Evolutionary conservation across 2,888 invertebrate species (phyloP).

Genomic region (Heliconius hortense): DNA sequence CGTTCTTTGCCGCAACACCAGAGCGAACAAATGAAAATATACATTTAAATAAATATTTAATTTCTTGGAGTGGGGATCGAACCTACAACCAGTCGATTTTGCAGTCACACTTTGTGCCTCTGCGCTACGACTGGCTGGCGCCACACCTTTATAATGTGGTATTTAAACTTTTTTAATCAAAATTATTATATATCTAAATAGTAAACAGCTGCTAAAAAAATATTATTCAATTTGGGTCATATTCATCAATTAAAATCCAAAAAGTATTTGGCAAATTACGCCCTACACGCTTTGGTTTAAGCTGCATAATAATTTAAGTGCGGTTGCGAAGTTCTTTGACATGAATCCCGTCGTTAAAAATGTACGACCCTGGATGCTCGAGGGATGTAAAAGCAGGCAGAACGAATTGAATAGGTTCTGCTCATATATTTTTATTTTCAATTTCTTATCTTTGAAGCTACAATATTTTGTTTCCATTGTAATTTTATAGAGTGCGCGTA

Average conservation of each 20-base stretch:
- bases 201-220: not conserved
- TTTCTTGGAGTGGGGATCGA: too few species aligned
- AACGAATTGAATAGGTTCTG: conserved; percentile 52
- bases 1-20: too few species aligned
- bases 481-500: conserved; percentile 40
- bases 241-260: conserved; percentile 2
- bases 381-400: conserved; percentile 53
- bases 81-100: too few species aligned
- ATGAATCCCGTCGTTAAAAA: conserved; percentile 57
- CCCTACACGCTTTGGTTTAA: conserved; percentile 12
- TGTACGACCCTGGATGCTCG: conserved; percentile 43
- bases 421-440: conserved; percentile 5
- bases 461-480: not conserved
- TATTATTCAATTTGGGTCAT: conserved; percentile 15
- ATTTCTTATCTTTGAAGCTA: not conserved
- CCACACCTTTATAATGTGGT: too few species aligned
- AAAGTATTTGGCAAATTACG: conserved; percentile 26
- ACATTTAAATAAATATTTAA: too few species aligned
- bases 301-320: conserved; percentile 34
- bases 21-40: too few species aligned
- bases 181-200: not conserved
- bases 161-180: too few species aligned
- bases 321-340: conserved; percentile 24
- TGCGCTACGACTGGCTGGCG: too few species aligned
- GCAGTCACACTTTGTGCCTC: too few species aligned